Evolutionary conservation across 2,797 vertebrate genomes (phyloP).

Genomic region (Microchirus variegatus): DNA sequence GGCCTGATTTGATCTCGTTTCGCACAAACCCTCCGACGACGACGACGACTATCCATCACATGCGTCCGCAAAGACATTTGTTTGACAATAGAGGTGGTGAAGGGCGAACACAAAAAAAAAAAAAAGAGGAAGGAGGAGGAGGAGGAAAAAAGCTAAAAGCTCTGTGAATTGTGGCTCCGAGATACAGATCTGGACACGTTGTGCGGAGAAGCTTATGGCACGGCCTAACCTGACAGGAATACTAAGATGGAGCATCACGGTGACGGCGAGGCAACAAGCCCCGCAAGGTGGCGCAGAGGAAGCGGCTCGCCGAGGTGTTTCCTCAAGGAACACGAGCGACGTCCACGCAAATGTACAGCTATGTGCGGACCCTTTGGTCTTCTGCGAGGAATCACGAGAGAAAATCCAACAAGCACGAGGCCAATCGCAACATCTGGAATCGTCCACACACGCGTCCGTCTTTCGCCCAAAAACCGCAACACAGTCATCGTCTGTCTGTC

Average conservation of each 20-base stretch:
- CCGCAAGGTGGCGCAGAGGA: not conserved
- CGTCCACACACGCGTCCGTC: too few species aligned
- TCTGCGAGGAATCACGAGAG: too few species aligned
- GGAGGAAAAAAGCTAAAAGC: slow-evolving; percentile 4
- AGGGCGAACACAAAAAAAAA: slow-evolving; percentile 15
- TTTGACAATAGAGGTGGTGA: slow-evolving; percentile 34
- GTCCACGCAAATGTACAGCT: too few species aligned
- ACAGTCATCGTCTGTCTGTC: too few species aligned
- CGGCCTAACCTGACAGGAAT: slow-evolving; percentile 42
- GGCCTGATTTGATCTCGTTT: slow-evolving; percentile 28
- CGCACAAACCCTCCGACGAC: slow-evolving; percentile 33
- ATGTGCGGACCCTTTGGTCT: too few species aligned
- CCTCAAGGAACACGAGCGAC: not conserved
- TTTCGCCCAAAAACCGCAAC: too few species aligned
- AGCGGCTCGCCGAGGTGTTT: slow-evolving; percentile 1
- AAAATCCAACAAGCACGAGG: too few species aligned
- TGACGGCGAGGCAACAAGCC: slow-evolving; percentile 20
- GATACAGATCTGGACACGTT: slow-evolving; percentile 54
- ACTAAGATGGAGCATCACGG: slow-evolving; percentile 24
- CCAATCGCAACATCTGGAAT: too few species aligned
- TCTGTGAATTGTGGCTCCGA: slow-evolving; percentile 29
- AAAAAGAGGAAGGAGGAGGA: not conserved
- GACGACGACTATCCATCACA: slow-evolving; percentile 26
- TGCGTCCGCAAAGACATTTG: slow-evolving; percentile 25
- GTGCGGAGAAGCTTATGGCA: slow-evolving; percentile 41